Evolutionary conservation across 2,797 vertebrate genomes (phyloP), one percentile per base, ranked within the genome.

Genomic region (Etheostoma nigrum): DNA sequence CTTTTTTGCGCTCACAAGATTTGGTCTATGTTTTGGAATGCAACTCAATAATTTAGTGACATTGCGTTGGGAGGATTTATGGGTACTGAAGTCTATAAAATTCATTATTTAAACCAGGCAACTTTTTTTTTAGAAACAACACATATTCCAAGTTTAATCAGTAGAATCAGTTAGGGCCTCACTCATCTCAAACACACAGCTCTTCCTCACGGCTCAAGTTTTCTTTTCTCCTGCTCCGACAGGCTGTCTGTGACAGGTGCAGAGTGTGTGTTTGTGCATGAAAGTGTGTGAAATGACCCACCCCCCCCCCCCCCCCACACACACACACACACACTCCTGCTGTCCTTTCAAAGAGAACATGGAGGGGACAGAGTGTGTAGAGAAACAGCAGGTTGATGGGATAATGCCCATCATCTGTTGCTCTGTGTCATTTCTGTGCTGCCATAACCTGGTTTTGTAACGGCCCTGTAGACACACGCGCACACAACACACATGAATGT

Each of bases 321-420:
- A 78, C 77, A 74, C 82, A 82, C 67, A 79, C 86, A 88, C 86
- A 89, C 86, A 83, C 81, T 78, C 91, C 91, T 90, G 88, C 91
- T 92, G 91, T 91, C 91, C 86, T 88, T 91, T 92, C 90, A 91
- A 90, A 93, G 88, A 79, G 92, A 94, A 89, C 86, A 89, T 68
- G 86, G 92, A 92, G 93, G 89, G 92, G 84, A 93, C 89, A 87
- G 89, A 89, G 90, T 92, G 93, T 80, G 80, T 91, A 90, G 88
- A 86, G 89, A 89, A 91, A 92, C 88, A 94, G 94, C 89, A 95
- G 92, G 89, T 93, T 92, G 94, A 95, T 94, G 95, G 95, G 93
- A 95, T 95, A 93, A 94, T 87, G 70, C 93, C 91, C 90, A 90
- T 94, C 95, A 94, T 96, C 95, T 95, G 93, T 95, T 94, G 86